Base-by-base conservation (phyloP, 2,113 vertebrate species). In the Fulmarus glacialis region DNA sequence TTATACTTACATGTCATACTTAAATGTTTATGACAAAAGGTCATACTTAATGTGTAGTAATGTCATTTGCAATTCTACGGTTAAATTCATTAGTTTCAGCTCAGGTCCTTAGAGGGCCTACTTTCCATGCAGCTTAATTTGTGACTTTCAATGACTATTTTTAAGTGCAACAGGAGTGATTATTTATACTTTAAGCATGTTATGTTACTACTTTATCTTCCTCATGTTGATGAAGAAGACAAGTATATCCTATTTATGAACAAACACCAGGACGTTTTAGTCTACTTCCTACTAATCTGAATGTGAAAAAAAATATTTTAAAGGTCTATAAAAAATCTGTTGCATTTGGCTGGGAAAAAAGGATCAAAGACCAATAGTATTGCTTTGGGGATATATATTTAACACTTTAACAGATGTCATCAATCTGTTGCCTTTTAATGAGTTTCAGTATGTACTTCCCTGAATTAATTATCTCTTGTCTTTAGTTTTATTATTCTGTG, bases 341-440 rank as follows among this genome's bases (percentile, higher is more conserved):
- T 85, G 42, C 50, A 42, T 90, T 85, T 96, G 62, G 38, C n/a
- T 88, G 40, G 71, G 27, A 73, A 81, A 17, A 91, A 87, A 70
- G 59, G n/a, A 93, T 86, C 66, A 83, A 91, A 91, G 70, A 74
- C 26, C 66, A 81, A 42, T 40, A 68, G 32, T 80, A 80, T 63
- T 93, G 67, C 78, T 96, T 95, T 81, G 50, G 67, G 78, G 42
- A 71, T 75, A 56, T 85, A 78, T 87, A 71, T 96, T 93, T 93
- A 96, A 82, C 11, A 3, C 60, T 96, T 87, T 82, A 96, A 93
- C 86, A 94, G 86, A 94, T 94, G 86, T 58, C 81, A 94, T 90
- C 93, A 87, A 53, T 95, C 89, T 94, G 81, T 56, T 96, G 73
- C 63, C 19, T 91, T 89, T 94, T 93, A 97, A 95, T 95, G 90